phyloP scores from a whole-genome alignment of 1,140 invertebrate genomes.

The Formica selysi region DNA sequence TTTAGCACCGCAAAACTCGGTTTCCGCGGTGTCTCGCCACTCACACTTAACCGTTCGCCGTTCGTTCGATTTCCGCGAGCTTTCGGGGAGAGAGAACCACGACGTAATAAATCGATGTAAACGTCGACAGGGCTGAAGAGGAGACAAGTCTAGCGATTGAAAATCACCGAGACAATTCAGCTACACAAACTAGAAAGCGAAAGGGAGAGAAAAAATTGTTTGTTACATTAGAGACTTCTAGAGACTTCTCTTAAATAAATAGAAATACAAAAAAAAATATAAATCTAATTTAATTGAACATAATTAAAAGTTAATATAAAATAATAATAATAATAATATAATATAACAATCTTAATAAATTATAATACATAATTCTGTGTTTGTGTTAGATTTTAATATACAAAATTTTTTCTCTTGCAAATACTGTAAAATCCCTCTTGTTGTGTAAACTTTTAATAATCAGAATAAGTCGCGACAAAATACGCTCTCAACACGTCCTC shows the following conservation, averaged over 20 bases:
- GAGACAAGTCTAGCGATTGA: slow-evolving; percentile 65
- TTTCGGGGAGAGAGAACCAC: slow-evolving; percentile 63
- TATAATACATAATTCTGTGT: background rate
- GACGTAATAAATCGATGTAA: slow-evolving; percentile 78
- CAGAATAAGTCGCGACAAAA: background rate
- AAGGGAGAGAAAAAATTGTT: background rate
- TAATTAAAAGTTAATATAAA: background rate
- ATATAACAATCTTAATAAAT: background rate
- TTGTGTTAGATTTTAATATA: no score
- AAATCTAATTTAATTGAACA: background rate
- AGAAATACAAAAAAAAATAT: background rate
- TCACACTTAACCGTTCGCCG: slow-evolving; percentile 75
- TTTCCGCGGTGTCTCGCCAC: slow-evolving; percentile 76
- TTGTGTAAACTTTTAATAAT: background rate
- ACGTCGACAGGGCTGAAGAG: slow-evolving; percentile 60
- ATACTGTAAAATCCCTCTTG: background rate
- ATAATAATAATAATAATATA: background rate
- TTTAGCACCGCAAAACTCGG: slow-evolving; percentile 79
- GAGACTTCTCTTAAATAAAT: background rate
- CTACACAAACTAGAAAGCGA: background rate
- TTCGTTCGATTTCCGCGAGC: slow-evolving; percentile 71
- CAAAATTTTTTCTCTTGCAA: background rate
- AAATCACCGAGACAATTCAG: slow-evolving; percentile 65
- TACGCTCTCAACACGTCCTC: background rate
- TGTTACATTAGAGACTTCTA: background rate